Conservation (phyloP, 2,797 vertebrate species). For the Toxotes lorentzi region DNA sequence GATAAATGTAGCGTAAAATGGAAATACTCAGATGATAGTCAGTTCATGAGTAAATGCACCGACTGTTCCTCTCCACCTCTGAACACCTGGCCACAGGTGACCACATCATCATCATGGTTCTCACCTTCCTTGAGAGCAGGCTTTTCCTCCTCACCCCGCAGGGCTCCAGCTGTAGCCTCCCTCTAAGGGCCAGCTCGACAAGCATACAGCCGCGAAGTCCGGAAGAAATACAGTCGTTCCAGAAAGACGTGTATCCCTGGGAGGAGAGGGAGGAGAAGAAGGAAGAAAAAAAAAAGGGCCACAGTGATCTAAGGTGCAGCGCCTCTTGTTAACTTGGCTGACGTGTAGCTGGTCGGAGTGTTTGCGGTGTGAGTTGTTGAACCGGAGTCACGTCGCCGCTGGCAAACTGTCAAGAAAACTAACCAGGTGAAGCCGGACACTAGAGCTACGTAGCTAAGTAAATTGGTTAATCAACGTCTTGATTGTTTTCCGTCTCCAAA, state of each 20-base stretch:
- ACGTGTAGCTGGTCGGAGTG: conserved; percentile 64
- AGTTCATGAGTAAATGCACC: background rate
- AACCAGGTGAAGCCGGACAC: background rate
- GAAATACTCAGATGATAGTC: background rate
- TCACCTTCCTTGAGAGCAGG: conserved; percentile 94
- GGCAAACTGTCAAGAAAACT: conserved; percentile 43
- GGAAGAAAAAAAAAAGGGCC: background rate
- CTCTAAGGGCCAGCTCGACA: conserved; percentile 94
- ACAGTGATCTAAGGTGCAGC: conserved; percentile 14
- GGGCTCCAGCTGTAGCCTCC: conserved; percentile 93
- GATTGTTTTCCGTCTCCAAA: background rate
- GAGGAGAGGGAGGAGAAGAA: conserved; percentile 25
- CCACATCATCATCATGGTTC: background rate
- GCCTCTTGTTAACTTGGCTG: conserved; percentile 59
- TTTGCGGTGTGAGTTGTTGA: background rate
- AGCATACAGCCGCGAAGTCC: conserved; percentile 98
- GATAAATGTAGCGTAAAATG: background rate
- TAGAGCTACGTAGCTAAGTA: background rate
- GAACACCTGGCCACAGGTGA: background rate
- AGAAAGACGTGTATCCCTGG: conserved; percentile 98
- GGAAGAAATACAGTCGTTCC: conserved; percentile 99
- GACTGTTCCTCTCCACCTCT: background rate
- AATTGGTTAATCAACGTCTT: too few species aligned
- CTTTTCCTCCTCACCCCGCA: conserved; percentile 97
- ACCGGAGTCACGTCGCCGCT: conserved; percentile 14